phyloP scores from a whole-genome alignment of 2,888 invertebrate genomes.

The Rhagonycha lutea region DNA sequence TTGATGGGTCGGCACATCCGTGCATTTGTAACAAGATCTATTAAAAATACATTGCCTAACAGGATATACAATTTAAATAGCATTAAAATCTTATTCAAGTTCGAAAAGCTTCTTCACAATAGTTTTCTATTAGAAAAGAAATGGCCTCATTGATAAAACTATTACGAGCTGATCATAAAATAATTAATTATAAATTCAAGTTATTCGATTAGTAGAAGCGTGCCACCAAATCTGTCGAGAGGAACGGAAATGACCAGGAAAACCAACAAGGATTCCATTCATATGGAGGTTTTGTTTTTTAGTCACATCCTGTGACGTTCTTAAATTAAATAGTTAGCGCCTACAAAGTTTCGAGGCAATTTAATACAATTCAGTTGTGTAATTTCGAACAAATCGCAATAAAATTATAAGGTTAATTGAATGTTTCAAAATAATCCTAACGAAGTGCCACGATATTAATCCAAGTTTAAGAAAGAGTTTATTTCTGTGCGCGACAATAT shows the following conservation, averaged over 20 bases:
- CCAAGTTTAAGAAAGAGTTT: neutral
- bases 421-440: neutral
- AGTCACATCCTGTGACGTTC: slow-evolving; percentile 11
- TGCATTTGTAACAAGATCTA: slow-evolving; percentile 28
- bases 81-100: slow-evolving; percentile 22
- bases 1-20: slow-evolving; percentile 32
- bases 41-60: slow-evolving; percentile 30
- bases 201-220: slow-evolving; percentile 1
- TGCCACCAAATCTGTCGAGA: slow-evolving; percentile 20
- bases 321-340: neutral
- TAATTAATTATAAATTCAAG: neutral
- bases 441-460: neutral
- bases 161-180: neutral
- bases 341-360: neutral
- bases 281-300: slow-evolving; percentile 15
- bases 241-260: slow-evolving; percentile 22
- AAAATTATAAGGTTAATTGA: neutral
- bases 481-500: neutral
- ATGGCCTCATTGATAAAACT: neutral
- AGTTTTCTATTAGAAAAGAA: neutral
- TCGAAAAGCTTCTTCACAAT: slow-evolving; percentile 5
- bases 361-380: neutral
- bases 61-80: slow-evolving; percentile 27
- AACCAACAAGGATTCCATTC: slow-evolving; percentile 24
- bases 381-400: neutral